These are phyloP conservation scores for Temnothorax longispinosus DNA, from an alignment of 1,140 invertebrate genomes.

Conservation along the genomic window DNA sequence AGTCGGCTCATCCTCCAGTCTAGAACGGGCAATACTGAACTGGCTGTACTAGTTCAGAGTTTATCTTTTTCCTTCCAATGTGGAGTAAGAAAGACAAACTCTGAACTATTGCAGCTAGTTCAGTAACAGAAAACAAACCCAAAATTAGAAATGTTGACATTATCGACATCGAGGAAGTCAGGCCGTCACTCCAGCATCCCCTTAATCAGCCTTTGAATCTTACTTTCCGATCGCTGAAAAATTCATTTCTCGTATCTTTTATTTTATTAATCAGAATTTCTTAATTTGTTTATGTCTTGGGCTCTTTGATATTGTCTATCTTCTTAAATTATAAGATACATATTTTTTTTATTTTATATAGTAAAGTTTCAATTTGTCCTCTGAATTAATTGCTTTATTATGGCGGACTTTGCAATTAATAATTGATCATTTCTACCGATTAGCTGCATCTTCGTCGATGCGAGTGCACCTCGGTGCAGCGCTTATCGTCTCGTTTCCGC, in stretches of 20 bases:
- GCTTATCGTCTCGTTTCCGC: constrained; percentile 54
- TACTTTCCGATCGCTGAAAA: neutral
- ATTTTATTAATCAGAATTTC: neutral
- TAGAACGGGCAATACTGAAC: no score
- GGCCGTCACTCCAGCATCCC: no score
- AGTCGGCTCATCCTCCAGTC: no score
- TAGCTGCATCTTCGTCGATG: constrained; percentile 29
- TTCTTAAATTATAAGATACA: neutral
- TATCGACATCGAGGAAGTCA: no score
- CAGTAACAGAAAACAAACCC: no score
- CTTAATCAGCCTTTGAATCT: neutral
- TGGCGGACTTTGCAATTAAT: constrained; percentile 15
- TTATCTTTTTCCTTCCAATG: no score
- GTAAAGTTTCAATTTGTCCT: neutral
- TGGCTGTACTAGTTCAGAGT: no score
- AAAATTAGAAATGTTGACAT: no score
- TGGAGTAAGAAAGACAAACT: no score
- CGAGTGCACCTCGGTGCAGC: constrained; percentile 11
- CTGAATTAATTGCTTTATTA: constrained; percentile 12
- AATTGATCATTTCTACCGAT: constrained; percentile 44
- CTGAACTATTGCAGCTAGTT: no score
- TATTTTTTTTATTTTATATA: neutral
- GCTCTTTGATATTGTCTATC: neutral
- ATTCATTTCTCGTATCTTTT: neutral
- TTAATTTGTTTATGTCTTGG: neutral